These are phyloP conservation scores for Hesperophylax magnus DNA, from an alignment of 1,140 invertebrate species.

Conservation along the genomic window DNA sequence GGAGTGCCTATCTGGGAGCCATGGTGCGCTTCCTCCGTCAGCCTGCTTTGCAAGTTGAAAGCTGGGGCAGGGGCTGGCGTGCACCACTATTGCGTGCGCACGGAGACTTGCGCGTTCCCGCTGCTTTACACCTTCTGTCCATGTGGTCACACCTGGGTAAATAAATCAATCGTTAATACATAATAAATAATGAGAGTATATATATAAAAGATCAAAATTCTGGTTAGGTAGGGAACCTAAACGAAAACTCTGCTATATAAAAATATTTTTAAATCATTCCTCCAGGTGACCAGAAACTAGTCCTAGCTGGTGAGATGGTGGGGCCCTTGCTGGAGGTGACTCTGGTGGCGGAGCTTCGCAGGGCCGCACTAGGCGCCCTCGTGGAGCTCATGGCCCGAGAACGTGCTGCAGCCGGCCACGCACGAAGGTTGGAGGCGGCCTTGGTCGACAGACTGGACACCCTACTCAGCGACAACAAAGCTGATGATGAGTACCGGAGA, in stretches of 20 bases:
- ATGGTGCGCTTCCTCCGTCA: constrained; percentile 92
- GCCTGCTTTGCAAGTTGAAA: constrained; percentile 87
- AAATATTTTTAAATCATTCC: neutral
- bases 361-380: constrained; percentile 94
- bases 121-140: constrained; percentile 93
- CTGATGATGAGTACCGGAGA: constrained; percentile 92
- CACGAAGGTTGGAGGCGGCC: constrained; percentile 91
- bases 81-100: constrained; percentile 86
- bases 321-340: constrained; percentile 96
- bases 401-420: constrained; percentile 84
- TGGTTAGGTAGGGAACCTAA: too few relatives aligned
- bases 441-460: constrained; percentile 95
- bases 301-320: constrained; percentile 74
- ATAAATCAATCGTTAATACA: too few relatives aligned
- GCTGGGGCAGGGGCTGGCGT: constrained; percentile 84
- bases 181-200: too few relatives aligned
- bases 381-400: constrained; percentile 99
- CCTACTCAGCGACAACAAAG: constrained; percentile 92
- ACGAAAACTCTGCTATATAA: neutral
- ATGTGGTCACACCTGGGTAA: constrained; percentile 93
- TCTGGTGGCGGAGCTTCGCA: constrained; percentile 91
- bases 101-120: constrained; percentile 92
- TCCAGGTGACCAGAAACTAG: constrained; percentile 75
- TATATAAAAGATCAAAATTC: too few relatives aligned
- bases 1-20: constrained; percentile 92